Base-by-base conservation (phyloP, 2,888 invertebrate genomes). In the Gisinianus flammeolus region DNA sequence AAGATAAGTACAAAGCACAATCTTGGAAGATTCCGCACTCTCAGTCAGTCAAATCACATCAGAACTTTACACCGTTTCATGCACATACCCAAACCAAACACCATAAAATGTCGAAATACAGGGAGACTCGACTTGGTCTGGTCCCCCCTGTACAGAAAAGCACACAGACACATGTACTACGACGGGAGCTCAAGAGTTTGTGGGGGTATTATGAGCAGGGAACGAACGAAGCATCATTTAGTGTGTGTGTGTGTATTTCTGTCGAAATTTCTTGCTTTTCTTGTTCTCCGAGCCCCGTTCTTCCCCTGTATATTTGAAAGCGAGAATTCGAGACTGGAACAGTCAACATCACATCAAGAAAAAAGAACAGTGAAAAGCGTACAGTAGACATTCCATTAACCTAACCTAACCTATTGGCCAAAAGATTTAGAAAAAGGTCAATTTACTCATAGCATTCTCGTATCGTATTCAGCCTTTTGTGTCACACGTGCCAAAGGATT, bases 331-430 rank as follows among this genome's bases (percentile, higher is more conserved):
- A 24, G 68, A 68, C n/a, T 16, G 31, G 68, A 68, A 30, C 26
- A 71, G 71, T 71, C 71, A 54, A 71, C 54, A 71, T n/a, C 5
- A 54, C 16, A 56, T 71, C 31, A 24, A 62, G 62, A 62, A 62
- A 62, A 33, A 66, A 16, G 30, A 4, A 6, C 30, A 31, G 12
- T 66, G 68, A 68, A 24, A 22, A 68, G 68, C 68, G 68, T 35
- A 44, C 35, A n/a, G n/a, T n/a, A 68, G 71, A 71, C 72, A 72
- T 62, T 74, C 73, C 64, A 74, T 74, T 74, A 74, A 74, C 71
- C 71, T 71, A 71, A 56, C 54, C 30, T 71, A 71, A 30, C 64
- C 73, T 74, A 74, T 74, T 74, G 73, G 73, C 73, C 73, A 74
- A 74, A 74, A 31, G 72, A 62, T 62, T 74, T 74, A 33, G 24